Base-by-base conservation (phyloP, 2,797 vertebrate species). In the Onychomys torridus region DNA sequence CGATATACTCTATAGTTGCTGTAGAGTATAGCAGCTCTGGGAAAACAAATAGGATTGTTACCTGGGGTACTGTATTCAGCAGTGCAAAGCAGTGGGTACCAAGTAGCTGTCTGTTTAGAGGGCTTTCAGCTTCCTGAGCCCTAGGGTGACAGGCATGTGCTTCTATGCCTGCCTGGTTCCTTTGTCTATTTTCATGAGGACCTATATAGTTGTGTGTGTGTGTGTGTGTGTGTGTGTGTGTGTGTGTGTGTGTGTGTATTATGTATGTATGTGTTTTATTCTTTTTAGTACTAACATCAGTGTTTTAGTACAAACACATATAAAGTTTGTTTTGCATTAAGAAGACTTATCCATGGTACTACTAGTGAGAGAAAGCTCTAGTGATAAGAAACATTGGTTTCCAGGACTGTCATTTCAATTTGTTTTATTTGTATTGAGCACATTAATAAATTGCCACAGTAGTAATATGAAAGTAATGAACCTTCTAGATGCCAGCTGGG, bases 381-480 rank as follows among this genome's bases (percentile, higher is more conserved):
- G 25, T 92, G 43, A 95, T 96, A 94, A 90, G 76, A 97, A 90
- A 87, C 90, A 76, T 92, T 95, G 84, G 81, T 90, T 96, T 61
- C 79, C 83, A 94, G 61, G 7, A 25, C 87, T 96, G 88, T 97
- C 97, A 96, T 95, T 95, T 93, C 94, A 96, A 92, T 96, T 96
- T 97, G 90, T 97, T 92, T 96, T 95, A 65, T 88, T 96, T 93
- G 40, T 75, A 91, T 59, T 94, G 87, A 97, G 25, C 91, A 97
- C 93, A 96, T 96, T 97, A 96, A 96, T 92, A 97, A 97, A 95
- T 96, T 96, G 92, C 77, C 87, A 77, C 67, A 57, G 27, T 97
- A 61, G 63, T 97, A 96, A 97, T 97, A 95, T 85, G 94, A 97
- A 97, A 96, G 82, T 96, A 97, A 97, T 96, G 93, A 97, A 93